Conservation (phyloP, 1,140 invertebrate species). For the Catajapyx aquilonaris region DNA sequence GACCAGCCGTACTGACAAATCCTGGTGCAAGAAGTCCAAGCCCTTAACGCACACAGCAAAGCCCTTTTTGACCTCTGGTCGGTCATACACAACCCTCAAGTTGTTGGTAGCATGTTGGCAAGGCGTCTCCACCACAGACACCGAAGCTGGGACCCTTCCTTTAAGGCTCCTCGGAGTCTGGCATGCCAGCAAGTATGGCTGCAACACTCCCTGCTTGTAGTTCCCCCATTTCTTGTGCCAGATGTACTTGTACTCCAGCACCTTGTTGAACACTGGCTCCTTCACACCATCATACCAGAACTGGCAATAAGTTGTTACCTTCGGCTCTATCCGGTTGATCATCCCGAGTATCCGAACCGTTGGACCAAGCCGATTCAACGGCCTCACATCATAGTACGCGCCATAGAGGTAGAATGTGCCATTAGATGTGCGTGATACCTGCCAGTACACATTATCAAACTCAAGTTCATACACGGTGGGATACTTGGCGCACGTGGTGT, state of each 20-base stretch:
- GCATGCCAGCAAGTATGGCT: constrained; percentile 77
- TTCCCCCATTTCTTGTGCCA: constrained; percentile 91
- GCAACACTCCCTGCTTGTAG: constrained; percentile 75
- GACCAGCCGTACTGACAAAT: constrained; percentile 68
- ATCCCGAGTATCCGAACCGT: constrained; percentile 70
- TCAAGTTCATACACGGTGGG: constrained; percentile 70
- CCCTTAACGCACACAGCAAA: constrained; percentile 90
- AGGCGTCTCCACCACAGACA: constrained; percentile 62
- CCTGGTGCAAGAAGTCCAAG: constrained; percentile 78
- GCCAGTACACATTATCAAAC: constrained; percentile 84
- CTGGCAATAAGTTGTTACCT: constrained; percentile 60
- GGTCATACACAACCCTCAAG: constrained; percentile 62
- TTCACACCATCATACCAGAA: constrained; percentile 72
- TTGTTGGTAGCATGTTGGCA: constrained; percentile 73
- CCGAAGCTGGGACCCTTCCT: constrained; percentile 51
- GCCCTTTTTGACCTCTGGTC: constrained; percentile 42
- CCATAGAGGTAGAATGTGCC: constrained; percentile 75
- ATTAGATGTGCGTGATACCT: constrained; percentile 51
- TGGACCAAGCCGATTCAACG: constrained; percentile 50
- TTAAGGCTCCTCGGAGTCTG: constrained; percentile 47
- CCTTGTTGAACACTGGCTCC: constrained; percentile 54
- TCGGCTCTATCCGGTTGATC: constrained; percentile 71
- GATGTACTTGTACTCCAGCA: constrained; percentile 76
- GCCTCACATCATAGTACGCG: constrained; percentile 66
- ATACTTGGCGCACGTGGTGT: constrained; percentile 52